Evolutionary conservation across 1,140 invertebrate species (phyloP).

Genomic region (Cyrtorhinus lividipennis): DNA sequence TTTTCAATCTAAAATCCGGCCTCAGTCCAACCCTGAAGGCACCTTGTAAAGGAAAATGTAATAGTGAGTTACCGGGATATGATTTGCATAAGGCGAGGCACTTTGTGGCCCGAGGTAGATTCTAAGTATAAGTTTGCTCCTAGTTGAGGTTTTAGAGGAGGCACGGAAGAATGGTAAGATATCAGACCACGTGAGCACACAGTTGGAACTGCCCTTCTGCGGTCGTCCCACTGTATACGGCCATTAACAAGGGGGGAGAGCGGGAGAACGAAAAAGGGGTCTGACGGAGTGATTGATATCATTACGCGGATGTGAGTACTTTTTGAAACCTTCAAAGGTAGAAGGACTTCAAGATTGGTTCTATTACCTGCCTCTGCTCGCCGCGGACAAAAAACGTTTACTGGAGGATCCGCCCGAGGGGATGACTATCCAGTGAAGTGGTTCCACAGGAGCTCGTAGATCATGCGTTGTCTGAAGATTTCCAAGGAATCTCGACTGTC

Average conservation of each 20-base stretch:
- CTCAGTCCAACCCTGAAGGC: neutral
- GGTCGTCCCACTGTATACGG: neutral
- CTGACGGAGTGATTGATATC: neutral
- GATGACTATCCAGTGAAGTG: no score
- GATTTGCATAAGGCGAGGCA: neutral
- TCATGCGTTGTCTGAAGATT: no score
- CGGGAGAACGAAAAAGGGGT: neutral
- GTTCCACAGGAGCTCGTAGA: no score
- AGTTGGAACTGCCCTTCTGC: neutral
- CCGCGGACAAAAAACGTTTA: no score
- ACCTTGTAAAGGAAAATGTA: neutral
- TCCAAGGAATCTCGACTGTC: no score
- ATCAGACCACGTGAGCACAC: neutral
- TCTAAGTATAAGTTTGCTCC: neutral
- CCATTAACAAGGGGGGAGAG: neutral
- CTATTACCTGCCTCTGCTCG: neutral
- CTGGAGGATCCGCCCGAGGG: no score
- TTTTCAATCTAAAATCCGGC: neutral
- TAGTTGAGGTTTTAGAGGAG: neutral
- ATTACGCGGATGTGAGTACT: neutral
- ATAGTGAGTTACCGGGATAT: neutral
- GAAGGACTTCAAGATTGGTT: neutral
- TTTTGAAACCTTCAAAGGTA: neutral
- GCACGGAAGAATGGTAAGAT: neutral
- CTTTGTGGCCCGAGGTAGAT: neutral